Percentiles rank a stretch among this genome's conserved stretches.
phyloP scores from a whole-genome alignment of 2,888 invertebrate species.

The Tetrapedia diversipes region DNA sequence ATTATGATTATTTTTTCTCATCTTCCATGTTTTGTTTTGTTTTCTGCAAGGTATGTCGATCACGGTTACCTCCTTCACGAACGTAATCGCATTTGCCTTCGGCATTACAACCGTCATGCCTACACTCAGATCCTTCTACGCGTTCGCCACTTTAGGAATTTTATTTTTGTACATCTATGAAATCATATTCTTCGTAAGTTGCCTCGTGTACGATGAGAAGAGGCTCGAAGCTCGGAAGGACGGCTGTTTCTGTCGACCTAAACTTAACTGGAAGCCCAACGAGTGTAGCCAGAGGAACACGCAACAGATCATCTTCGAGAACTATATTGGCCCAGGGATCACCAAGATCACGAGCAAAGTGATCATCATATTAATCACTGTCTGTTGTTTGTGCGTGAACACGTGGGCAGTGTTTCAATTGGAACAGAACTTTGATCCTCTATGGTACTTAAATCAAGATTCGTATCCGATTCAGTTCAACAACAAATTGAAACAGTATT shows the following conservation, averaged over 20 bases:
- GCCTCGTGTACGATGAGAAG: constrained; percentile 82
- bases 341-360: constrained; percentile 81
- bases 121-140: constrained; percentile 83
- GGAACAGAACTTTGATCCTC: constrained; percentile 81
- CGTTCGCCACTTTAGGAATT: constrained; percentile 83
- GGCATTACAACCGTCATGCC: constrained; percentile 84
- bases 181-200: constrained; percentile 83
- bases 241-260: constrained; percentile 77
- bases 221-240: constrained; percentile 77
- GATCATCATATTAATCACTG: constrained; percentile 77
- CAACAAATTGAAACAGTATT: constrained; percentile 77
- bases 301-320: constrained; percentile 80
- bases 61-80: constrained; percentile 84
- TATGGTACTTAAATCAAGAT: constrained; percentile 80
- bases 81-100: constrained; percentile 83
- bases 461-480: constrained; percentile 80
- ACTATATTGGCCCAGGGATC: constrained; percentile 80
- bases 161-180: constrained; percentile 82
- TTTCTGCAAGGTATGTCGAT: constrained; percentile 83
- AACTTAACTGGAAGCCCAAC: constrained; percentile 80
- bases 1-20: background rate
- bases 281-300: constrained; percentile 81
- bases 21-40: background rate
- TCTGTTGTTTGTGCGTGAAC: constrained; percentile 77
- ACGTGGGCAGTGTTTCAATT: constrained; percentile 78